A percentile compares a stretch with the other conserved stretches of the same genome.
These are phyloP conservation scores for Scolopax bukidnonensis DNA, from an alignment of 2,797 vertebrate genomes.

Conservation along the genomic window DNA sequence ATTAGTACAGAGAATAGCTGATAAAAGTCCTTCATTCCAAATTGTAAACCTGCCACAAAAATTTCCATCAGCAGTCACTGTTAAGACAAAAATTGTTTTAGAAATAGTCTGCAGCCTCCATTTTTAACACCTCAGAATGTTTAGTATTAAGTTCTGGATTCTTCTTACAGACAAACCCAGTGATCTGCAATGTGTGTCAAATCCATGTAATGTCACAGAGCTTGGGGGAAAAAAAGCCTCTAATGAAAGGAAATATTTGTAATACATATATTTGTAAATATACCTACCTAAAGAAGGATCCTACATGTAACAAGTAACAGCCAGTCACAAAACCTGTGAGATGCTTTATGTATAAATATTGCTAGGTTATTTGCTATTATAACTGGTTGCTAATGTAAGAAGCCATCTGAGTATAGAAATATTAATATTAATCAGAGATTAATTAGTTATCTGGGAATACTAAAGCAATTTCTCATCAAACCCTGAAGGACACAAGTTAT, in stretches of 20 bases:
- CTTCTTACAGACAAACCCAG: neutral
- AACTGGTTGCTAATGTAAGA: constrained; percentile 30
- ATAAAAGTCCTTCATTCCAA: neutral
- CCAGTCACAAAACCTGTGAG: neutral
- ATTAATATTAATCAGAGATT: constrained; percentile 51
- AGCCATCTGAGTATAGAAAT: constrained; percentile 38
- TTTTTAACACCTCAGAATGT: neutral
- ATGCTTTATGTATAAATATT: constrained; percentile 10
- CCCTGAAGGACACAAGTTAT: neutral
- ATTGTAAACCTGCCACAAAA: neutral
- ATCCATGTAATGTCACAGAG: neutral
- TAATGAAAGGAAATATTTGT: neutral
- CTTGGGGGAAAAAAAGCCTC: neutral
- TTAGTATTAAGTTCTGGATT: neutral
- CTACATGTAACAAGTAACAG: neutral
- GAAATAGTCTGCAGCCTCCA: neutral
- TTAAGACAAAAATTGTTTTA: neutral
- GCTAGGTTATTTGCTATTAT: constrained; percentile 52
- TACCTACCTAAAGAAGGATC: neutral
- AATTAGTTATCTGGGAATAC: constrained; percentile 55
- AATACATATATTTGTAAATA: neutral
- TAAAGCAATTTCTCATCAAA: neutral
- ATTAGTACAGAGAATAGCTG: neutral
- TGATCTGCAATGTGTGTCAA: neutral
- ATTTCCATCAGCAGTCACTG: neutral